Conservation (phyloP, 1,140 invertebrate species). For the Dermatophagoides farinae region DNA sequence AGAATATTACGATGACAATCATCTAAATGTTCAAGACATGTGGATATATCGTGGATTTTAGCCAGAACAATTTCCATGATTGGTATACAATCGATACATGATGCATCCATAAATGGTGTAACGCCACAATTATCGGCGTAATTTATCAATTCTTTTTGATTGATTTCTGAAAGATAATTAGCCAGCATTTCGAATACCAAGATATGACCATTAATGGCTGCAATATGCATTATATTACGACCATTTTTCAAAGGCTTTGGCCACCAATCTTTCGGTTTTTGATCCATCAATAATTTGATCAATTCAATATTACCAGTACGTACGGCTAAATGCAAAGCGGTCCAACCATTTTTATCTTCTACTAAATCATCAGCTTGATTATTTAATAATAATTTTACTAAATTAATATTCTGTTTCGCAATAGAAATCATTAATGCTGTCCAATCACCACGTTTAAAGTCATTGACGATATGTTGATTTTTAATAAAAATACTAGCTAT, state of each 20-base stretch:
- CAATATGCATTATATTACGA: background rate
- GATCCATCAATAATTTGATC: slow-evolving; percentile 23
- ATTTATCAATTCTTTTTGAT: background rate
- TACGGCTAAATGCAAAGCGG: slow-evolving; percentile 35
- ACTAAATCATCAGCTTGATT: slow-evolving; percentile 30
- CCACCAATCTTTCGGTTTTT: background rate
- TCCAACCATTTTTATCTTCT: slow-evolving; percentile 48
- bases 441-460: slow-evolving; percentile 43
- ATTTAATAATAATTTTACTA: slow-evolving; percentile 30
- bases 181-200: background rate
- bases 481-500: background rate
- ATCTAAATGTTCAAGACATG: background rate
- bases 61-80: background rate
- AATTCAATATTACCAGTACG: slow-evolving; percentile 33
- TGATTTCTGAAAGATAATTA: background rate
- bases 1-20: background rate
- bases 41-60: too few relatives aligned
- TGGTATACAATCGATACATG: background rate
- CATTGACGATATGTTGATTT: slow-evolving; percentile 24
- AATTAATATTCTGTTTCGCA: slow-evolving; percentile 27
- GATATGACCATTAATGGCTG: background rate
- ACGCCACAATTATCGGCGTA: background rate
- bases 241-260: background rate
- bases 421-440: slow-evolving; percentile 48
- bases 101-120: slow-evolving; percentile 7